A percentile compares a stretch with the other conserved stretches of the same genome.
phyloP scores from a whole-genome alignment of 1,140 invertebrate species.

The Ostrea edulis region DNA sequence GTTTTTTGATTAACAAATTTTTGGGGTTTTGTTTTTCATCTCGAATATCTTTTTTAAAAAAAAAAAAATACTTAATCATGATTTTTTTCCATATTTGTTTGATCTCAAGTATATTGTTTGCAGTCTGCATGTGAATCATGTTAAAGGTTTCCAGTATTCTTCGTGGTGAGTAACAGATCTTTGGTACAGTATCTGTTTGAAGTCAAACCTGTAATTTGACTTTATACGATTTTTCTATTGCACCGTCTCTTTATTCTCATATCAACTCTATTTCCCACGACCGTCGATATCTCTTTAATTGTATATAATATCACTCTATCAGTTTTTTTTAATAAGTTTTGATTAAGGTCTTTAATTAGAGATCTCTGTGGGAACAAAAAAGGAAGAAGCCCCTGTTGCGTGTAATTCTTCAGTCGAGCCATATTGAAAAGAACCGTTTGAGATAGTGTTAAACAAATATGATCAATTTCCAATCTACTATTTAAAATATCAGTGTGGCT shows the following conservation, averaged over 20 bases:
- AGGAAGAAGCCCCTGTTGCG: neutral
- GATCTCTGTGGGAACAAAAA: neutral
- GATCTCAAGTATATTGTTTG: neutral
- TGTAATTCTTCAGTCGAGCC: conserved; percentile 2
- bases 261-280: conserved; percentile 10
- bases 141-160: neutral
- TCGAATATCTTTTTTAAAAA: too few relatives aligned
- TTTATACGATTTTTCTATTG: neutral
- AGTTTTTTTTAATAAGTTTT: neutral
- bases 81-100: neutral
- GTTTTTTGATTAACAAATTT: neutral
- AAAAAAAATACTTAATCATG: too few relatives aligned
- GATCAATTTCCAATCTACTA: conserved; percentile 20
- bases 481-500: conserved; percentile 27
- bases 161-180: neutral
- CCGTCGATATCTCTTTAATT: neutral
- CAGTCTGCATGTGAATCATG: neutral
- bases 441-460: conserved; percentile 29
- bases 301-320: neutral
- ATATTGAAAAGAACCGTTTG: neutral
- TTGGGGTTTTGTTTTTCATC: neutral
- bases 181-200: neutral
- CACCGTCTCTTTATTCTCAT: neutral
- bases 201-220: conserved; percentile 13
- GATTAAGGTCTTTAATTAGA: conserved; percentile 19